A percentile compares a stretch with the other conserved stretches of the same genome.
phyloP scores from a whole-genome alignment of 1,140 invertebrate genomes.

The Drosophila yakuba region DNA sequence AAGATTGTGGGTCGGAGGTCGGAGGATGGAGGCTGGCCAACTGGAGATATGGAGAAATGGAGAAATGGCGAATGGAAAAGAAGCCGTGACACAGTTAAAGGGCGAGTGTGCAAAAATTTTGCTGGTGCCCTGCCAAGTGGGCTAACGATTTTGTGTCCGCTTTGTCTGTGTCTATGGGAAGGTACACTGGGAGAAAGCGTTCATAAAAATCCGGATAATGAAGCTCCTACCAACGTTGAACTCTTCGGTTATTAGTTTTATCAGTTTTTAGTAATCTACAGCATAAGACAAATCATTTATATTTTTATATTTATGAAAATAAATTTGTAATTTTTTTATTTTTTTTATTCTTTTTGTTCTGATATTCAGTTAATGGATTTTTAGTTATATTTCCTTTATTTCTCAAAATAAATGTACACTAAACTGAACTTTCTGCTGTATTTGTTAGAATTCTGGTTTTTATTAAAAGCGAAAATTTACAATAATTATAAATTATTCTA shows the following conservation, averaged over 20 bases:
- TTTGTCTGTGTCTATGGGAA: conserved; percentile 39
- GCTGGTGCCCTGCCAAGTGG: conserved; percentile 75
- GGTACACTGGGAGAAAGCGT: conserved; percentile 5
- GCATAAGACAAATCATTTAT: no score
- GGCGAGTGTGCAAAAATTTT: conserved; percentile 49
- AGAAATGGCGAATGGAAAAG: conserved; percentile 8
- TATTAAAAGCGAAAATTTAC: background rate
- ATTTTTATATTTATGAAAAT: no score
- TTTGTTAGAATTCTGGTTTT: no score
- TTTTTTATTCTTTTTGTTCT: no score
- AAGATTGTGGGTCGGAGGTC: conserved; percentile 17
- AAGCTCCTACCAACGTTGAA: no score
- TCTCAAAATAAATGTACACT: no score
- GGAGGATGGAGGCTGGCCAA: conserved; percentile 2
- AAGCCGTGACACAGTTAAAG: conserved; percentile 68
- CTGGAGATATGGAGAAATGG: conserved; percentile 11
- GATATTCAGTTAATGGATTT: no score
- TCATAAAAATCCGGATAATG: background rate
- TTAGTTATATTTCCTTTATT: no score
- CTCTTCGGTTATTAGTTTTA: no score
- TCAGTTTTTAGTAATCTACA: no score
- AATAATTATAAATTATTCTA: background rate
- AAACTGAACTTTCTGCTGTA: no score
- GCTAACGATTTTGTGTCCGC: conserved; percentile 74
- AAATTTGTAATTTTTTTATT: no score